phyloP scores from a whole-genome alignment of 2,888 invertebrate genomes.

The Masnerella sp. region DNA sequence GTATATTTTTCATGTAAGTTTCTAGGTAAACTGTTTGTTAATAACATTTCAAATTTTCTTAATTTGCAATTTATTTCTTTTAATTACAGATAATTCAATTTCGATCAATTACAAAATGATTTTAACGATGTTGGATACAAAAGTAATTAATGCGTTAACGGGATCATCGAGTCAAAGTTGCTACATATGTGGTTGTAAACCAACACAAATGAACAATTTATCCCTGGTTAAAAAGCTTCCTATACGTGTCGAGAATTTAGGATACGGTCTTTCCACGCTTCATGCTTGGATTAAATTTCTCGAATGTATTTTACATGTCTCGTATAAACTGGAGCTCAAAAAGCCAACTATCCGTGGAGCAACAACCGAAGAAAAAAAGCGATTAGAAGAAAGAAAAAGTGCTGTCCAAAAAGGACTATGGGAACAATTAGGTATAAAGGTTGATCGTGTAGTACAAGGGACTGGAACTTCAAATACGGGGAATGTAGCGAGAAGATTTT shows the following conservation, averaged over 20 bases:
- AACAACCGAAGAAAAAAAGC: not conserved
- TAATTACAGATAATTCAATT: not conserved
- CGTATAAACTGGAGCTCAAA: conserved; percentile 14
- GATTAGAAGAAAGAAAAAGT: not conserved
- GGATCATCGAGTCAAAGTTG: conserved; percentile 7
- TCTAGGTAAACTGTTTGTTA: no score
- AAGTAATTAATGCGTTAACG: conserved; percentile 18
- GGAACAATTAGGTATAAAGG: conserved; percentile 8
- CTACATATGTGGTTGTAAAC: conserved; percentile 9
- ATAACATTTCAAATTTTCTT: no score
- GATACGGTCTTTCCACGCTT: conserved; percentile 7
- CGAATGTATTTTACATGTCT: conserved; percentile 8
- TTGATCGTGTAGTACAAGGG: conserved; percentile 20
- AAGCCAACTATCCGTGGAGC: not conserved
- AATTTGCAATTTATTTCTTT: not conserved
- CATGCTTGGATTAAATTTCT: conserved; percentile 27
- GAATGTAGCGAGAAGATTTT: conserved; percentile 17
- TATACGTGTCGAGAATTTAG: conserved; percentile 1
- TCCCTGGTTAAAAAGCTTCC: not conserved
- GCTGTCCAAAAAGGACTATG: conserved; percentile 9
- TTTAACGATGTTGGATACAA: conserved; percentile 12
- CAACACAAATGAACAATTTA: conserved; percentile 25
- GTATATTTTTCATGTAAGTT: no score
- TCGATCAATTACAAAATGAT: conserved; percentile 5
- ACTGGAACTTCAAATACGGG: conserved; percentile 19